These are phyloP conservation scores for Trypoxylus dichotomus DNA, from an alignment of 1,140 invertebrate genomes.

Conservation along the genomic window DNA sequence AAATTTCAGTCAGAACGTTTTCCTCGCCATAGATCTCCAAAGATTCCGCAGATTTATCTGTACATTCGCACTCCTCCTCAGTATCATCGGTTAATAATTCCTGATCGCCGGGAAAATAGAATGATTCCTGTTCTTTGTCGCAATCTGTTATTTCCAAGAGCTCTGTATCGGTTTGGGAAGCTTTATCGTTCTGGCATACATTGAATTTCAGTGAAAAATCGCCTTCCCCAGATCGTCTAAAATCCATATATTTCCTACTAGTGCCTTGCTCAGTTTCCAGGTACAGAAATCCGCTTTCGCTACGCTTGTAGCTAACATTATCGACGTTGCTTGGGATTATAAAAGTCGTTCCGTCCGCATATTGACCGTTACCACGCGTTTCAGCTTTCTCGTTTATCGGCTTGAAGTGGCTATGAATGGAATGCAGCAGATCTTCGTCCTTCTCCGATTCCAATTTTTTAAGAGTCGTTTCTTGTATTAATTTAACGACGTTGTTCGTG, in stretches of 20 bases:
- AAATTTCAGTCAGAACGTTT: conserved; percentile 36
- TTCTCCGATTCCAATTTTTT: conserved; percentile 36
- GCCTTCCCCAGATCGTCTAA: conserved; percentile 52
- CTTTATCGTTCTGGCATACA: conserved; percentile 56
- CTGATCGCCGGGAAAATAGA: conserved; percentile 37
- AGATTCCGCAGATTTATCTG: not conserved
- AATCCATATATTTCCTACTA: conserved; percentile 57
- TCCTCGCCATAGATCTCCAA: conserved; percentile 23
- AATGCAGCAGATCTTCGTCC: conserved; percentile 69
- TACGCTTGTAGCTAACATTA: conserved; percentile 57
- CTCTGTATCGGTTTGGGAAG: conserved; percentile 56
- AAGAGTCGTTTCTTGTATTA: conserved; percentile 32
- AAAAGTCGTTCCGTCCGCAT: conserved; percentile 70
- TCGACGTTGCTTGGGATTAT: conserved; percentile 67
- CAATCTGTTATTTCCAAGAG: conserved; percentile 18
- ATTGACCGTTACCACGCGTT: conserved; percentile 50
- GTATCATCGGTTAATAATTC: conserved; percentile 29
- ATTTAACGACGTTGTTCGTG: conserved; percentile 29
- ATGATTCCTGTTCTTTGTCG: conserved; percentile 34
- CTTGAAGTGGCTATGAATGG: conserved; percentile 72
- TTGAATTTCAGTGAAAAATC: conserved; percentile 57
- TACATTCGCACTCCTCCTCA: not conserved
- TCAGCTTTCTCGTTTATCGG: conserved; percentile 66
- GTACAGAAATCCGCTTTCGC: conserved; percentile 56
- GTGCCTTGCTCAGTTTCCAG: conserved; percentile 48